A percentile compares a stretch with the other conserved stretches of the same genome.
Conservation (phyloP, 2,797 vertebrate genomes). For the Glyptemys insculpta region DNA sequence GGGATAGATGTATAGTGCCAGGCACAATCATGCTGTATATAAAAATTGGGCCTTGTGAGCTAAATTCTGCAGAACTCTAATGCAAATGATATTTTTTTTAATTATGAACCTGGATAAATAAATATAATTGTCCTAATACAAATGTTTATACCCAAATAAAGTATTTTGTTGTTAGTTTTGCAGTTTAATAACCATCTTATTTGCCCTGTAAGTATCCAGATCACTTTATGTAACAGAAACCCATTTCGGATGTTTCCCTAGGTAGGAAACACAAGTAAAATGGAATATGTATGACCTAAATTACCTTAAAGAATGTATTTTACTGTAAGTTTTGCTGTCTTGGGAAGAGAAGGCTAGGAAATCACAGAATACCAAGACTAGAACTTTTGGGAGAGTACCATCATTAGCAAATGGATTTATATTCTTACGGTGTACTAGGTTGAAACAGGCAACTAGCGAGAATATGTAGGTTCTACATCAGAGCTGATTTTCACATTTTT, state of each 20-base stretch:
- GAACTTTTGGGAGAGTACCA: background rate
- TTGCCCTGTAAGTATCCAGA: background rate
- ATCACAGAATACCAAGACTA: background rate
- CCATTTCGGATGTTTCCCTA: background rate
- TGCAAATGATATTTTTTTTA: background rate
- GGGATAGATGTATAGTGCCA: background rate
- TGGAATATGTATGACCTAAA: background rate
- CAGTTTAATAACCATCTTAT: background rate
- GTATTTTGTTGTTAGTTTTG: background rate
- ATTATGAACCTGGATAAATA: background rate
- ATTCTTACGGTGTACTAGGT: background rate
- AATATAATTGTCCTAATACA: background rate
- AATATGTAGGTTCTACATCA: background rate
- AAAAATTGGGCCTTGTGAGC: background rate
- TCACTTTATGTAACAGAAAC: background rate
- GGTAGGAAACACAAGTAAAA: background rate
- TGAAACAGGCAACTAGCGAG: background rate
- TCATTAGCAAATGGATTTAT: background rate
- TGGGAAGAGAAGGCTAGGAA: background rate
- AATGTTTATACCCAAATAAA: background rate
- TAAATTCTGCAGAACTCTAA: background rate
- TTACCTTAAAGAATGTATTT: background rate
- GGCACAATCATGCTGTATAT: background rate
- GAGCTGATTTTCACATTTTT: conserved; percentile 2
- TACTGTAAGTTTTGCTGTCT: background rate